A percentile compares a stretch with the other conserved stretches of the same genome.
Evolutionary conservation across 2,113 vertebrate species (phyloP).

Genomic region (Arothron firmamentum): DNA sequence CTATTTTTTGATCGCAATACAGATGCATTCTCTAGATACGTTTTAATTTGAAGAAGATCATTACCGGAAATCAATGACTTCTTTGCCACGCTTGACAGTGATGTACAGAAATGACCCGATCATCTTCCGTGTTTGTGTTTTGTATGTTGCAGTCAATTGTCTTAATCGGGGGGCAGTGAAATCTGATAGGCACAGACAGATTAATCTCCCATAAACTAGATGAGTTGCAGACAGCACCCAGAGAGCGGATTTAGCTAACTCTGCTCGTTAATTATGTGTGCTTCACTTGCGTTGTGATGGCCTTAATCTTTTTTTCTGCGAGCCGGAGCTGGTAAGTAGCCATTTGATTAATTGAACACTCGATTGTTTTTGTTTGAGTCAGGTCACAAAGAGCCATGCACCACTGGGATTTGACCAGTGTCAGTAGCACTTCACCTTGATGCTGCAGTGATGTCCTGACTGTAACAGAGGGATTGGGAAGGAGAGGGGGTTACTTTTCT

Average conservation of each 20-base stretch:
- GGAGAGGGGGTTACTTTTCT: neutral
- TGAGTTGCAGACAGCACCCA: neutral
- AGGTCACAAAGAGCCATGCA: neutral
- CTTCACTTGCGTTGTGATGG: slow-evolving; percentile 27
- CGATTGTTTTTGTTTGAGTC: neutral
- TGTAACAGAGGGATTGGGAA: neutral
- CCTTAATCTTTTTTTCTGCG: neutral
- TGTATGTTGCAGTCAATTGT: slow-evolving; percentile 32
- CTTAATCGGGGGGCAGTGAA: slow-evolving; percentile 33
- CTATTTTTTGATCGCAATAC: too few relatives aligned
- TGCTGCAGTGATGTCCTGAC: slow-evolving; percentile 12
- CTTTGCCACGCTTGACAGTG: fast-evolving
- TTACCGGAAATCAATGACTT: slow-evolving; percentile 16
- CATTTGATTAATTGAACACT: neutral
- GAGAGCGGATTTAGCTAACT: neutral
- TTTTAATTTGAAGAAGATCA: slow-evolving; percentile 3
- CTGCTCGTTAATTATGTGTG: slow-evolving; percentile 16
- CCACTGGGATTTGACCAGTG: neutral
- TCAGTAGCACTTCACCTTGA: slow-evolving; percentile 42
- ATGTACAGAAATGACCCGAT: slow-evolving; percentile 27
- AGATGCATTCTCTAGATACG: too few relatives aligned
- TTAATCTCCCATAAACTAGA: neutral
- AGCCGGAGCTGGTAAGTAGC: neutral
- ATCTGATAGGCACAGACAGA: neutral
- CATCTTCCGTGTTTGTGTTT: slow-evolving; percentile 63